Percentiles rank a stretch among this genome's conserved stretches.
Evolutionary conservation across 2,113 vertebrate genomes (phyloP).

Genomic region (Zingel zingel): DNA sequence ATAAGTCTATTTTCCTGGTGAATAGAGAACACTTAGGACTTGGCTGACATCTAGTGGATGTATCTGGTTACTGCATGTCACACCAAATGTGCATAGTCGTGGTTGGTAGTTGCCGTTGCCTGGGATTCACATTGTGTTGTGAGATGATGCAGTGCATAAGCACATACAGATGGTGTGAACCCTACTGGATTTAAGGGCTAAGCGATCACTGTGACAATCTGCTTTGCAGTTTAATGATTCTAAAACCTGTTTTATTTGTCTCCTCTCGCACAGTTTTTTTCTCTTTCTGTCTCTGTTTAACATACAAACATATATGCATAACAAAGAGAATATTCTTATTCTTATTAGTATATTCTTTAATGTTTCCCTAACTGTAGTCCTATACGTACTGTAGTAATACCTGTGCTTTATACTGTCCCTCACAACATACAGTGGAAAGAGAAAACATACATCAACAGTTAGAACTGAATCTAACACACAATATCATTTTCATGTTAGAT

Average conservation of each 20-base stretch:
- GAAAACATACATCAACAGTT: background rate
- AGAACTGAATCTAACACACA: background rate
- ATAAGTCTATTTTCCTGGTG: background rate
- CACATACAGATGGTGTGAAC: conserved; percentile 47
- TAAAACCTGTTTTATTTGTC: conserved; percentile 30
- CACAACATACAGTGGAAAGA: background rate
- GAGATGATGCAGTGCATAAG: conserved; percentile 46
- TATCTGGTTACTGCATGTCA: conserved; percentile 22
- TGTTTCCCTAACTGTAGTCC: background rate
- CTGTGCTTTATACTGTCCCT: background rate
- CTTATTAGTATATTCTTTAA: background rate
- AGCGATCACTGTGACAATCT: conserved; percentile 38
- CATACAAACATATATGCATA: background rate
- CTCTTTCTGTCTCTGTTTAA: background rate
- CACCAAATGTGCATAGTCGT: background rate
- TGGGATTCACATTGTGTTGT: conserved; percentile 24
- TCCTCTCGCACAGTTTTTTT: background rate
- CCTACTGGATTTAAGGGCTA: conserved; percentile 46
- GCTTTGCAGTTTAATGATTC: conserved; percentile 28
- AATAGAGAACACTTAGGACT: conserved; percentile 28
- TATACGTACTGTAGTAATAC: background rate
- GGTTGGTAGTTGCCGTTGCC: conserved; percentile 38
- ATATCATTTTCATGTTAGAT: background rate
- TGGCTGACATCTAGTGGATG: conserved; percentile 81
- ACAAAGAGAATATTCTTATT: background rate